phyloP scores from a whole-genome alignment of 1,140 invertebrate species.

The Sycophaga agraensis region DNA sequence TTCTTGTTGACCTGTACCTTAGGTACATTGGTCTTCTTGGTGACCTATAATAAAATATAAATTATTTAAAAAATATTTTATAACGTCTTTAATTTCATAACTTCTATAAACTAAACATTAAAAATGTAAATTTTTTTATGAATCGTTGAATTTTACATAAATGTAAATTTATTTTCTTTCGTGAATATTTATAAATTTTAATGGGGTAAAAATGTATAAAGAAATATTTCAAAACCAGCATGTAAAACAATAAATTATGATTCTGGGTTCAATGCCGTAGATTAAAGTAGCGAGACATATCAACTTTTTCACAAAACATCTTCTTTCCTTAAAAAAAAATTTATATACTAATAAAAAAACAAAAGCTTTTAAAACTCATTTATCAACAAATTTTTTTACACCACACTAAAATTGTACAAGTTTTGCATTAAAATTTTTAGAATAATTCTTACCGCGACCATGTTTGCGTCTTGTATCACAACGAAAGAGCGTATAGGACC shows the following conservation, averaged over 20 bases:
- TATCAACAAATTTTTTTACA: neutral
- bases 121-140: neutral
- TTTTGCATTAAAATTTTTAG: neutral
- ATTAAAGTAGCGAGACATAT: neutral
- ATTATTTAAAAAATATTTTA: neutral
- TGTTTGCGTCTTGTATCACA: conserved; percentile 34
- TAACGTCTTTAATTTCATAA: no score
- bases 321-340: neutral
- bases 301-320: conserved; percentile 3
- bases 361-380: neutral
- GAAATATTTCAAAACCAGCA: neutral
- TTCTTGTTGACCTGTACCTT: conserved; percentile 60
- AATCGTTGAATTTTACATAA: neutral
- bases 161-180: no score
- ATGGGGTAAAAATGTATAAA: neutral
- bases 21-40: conserved; percentile 50
- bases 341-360: neutral
- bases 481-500: conserved; percentile 41
- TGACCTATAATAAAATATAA: conserved; percentile 28
- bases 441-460: conserved; percentile 46
- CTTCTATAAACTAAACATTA: neutral
- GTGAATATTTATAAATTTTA: no score
- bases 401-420: neutral
- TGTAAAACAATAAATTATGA: neutral
- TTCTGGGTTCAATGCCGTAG: neutral